phyloP scores from a whole-genome alignment of 2,797 vertebrate species.

The Corythornis leucogaster region DNA sequence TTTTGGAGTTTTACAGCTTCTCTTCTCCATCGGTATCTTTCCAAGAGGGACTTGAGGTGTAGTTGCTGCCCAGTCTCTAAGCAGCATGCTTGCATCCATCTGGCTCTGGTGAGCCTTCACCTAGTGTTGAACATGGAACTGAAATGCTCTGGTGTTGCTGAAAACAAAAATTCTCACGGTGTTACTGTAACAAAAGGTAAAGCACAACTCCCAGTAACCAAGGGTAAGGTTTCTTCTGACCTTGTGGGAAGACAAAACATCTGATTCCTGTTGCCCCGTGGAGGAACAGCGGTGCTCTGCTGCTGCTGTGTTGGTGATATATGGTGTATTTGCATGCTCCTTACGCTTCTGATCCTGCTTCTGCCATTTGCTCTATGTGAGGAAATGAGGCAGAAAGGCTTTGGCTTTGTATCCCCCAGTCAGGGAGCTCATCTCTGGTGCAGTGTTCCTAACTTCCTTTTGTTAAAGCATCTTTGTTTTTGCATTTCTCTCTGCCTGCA shows the following conservation, averaged over 20 bases:
- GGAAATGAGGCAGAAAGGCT: background rate
- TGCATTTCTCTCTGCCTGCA: background rate
- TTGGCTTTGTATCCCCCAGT: background rate
- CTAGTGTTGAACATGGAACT: accelerated
- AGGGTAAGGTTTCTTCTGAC: background rate
- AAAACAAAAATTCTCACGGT: background rate
- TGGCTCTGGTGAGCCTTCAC: background rate
- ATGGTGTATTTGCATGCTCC: background rate
- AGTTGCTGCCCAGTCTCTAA: background rate
- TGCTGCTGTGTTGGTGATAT: background rate
- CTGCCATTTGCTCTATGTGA: background rate
- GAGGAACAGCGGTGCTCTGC: background rate
- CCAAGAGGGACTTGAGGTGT: background rate
- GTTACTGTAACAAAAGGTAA: background rate
- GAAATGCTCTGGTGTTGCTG: background rate
- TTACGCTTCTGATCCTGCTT: background rate
- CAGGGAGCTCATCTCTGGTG: background rate
- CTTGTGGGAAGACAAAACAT: background rate
- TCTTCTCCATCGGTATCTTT: background rate
- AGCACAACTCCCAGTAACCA: too few relatives aligned
- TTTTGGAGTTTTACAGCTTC: background rate
- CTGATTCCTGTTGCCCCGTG: background rate
- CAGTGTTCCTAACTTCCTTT: background rate
- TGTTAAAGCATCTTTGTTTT: background rate
- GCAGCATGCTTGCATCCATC: background rate